A percentile compares a stretch with the other conserved stretches of the same genome.
Conservation (phyloP, 2,888 invertebrate genomes). For the Pollenia labialis region DNA sequence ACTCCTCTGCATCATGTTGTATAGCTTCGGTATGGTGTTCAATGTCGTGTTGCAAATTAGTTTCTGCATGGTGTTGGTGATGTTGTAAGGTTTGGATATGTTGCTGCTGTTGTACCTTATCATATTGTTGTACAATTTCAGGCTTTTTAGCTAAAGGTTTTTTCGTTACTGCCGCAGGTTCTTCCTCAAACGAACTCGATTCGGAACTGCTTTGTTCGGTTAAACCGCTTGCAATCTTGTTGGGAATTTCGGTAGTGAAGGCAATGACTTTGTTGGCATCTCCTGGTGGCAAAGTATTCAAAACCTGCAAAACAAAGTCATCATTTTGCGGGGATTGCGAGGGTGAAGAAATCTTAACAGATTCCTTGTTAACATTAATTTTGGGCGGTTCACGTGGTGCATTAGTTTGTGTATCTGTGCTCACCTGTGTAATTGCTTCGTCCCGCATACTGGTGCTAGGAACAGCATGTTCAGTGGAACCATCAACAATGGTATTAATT, state of each 20-base stretch:
- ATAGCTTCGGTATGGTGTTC: constrained; percentile 18
- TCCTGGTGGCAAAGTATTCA: constrained; percentile 79
- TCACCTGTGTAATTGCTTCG: constrained; percentile 73
- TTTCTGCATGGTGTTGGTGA: constrained; percentile 11
- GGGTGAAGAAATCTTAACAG: constrained; percentile 81
- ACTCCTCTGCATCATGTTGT: constrained; percentile 61
- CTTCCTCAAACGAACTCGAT: constrained; percentile 80
- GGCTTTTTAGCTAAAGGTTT: constrained; percentile 49
- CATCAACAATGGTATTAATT: constrained; percentile 1
- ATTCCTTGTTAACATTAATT: constrained; percentile 80
- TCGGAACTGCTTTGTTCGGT: constrained; percentile 78
- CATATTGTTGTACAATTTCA: constrained; percentile 1
- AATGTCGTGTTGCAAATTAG: constrained; percentile 1
- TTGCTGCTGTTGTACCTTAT: constrained; percentile 14
- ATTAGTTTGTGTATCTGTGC: constrained; percentile 77
- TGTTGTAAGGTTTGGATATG: neutral
- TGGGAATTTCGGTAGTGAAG: constrained; percentile 82
- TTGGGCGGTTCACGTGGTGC: constrained; percentile 74
- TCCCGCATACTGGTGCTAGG: constrained; percentile 15
- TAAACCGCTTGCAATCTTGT: constrained; percentile 79
- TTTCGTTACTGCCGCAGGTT: constrained; percentile 60
- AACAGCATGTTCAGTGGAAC: neutral
- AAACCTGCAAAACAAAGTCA: constrained; percentile 81
- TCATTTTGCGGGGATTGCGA: constrained; percentile 78
- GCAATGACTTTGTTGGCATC: constrained; percentile 73